phyloP scores from a whole-genome alignment of 2,888 invertebrate species.

The Dicycla oo region DNA sequence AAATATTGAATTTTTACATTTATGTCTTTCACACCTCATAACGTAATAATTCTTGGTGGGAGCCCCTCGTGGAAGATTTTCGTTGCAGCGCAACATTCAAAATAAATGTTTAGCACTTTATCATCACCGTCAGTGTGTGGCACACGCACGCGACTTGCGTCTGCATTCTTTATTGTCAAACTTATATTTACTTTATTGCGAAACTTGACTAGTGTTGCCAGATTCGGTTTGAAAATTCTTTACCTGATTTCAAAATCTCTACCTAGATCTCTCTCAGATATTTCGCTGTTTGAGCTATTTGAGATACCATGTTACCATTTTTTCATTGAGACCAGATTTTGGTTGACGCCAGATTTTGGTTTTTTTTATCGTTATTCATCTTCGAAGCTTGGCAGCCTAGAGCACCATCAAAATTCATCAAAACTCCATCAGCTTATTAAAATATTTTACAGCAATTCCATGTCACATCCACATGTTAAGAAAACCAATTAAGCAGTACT shows the following conservation, averaged over 20 bases:
- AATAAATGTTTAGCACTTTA: conserved; percentile 89
- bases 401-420: neutral
- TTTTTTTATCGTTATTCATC: neutral
- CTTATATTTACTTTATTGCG: conserved; percentile 54
- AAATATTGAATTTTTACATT: conserved; percentile 90
- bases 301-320: too few species aligned
- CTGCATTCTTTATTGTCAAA: conserved; percentile 68
- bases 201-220: neutral
- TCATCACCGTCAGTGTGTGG: conserved; percentile 79
- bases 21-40: conserved; percentile 90
- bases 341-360: too few species aligned
- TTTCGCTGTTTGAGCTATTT: neutral
- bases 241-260: neutral
- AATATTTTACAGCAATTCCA: conserved; percentile 43
- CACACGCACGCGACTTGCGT: conserved; percentile 66
- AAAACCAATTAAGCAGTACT: conserved; percentile 69
- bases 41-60: conserved; percentile 88
- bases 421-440: conserved; percentile 37
- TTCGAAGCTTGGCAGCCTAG: neutral
- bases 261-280: neutral
- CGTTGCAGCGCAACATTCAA: conserved; percentile 87
- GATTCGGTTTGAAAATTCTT: neutral
- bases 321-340: too few species aligned
- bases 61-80: conserved; percentile 85
- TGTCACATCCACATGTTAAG: conserved; percentile 64